Evolutionary conservation across 1,140 invertebrate genomes (phyloP).

Genomic region (Steinernema khuongi): DNA sequence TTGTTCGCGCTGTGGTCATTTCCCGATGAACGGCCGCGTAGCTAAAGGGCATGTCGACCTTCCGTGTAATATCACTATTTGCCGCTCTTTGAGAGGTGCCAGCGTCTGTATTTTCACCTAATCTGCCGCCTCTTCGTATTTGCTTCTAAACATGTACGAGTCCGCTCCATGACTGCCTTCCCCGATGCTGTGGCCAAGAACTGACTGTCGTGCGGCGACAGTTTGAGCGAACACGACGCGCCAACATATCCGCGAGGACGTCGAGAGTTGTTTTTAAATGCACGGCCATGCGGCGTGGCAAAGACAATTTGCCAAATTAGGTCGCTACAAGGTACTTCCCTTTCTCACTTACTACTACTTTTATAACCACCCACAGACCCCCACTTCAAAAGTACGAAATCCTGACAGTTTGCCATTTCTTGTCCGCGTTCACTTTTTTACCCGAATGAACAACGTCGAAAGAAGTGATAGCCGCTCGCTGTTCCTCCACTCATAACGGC

Average conservation of each 20-base stretch:
- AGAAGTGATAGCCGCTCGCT: neutral
- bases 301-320: constrained; percentile 15
- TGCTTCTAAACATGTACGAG: neutral
- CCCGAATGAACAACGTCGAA: no score
- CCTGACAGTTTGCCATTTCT: no score
- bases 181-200: neutral
- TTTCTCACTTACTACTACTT: neutral
- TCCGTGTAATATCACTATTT: neutral
- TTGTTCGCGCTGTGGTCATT: neutral
- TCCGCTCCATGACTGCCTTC: neutral
- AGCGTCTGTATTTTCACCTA: neutral
- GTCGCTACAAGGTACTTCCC: neutral
- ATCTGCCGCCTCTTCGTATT: neutral
- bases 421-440: no score
- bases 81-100: neutral
- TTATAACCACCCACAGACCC: neutral
- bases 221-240: neutral
- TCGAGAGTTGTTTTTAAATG: constrained; percentile 1
- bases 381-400: no score
- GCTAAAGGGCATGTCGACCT: neutral
- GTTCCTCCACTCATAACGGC: neutral
- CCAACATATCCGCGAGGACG: neutral
- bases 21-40: neutral
- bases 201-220: neutral
- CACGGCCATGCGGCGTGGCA: constrained; percentile 14